Evolutionary conservation across 2,888 invertebrate species (phyloP).

Genomic region (Lepetodrilus schrolli): DNA sequence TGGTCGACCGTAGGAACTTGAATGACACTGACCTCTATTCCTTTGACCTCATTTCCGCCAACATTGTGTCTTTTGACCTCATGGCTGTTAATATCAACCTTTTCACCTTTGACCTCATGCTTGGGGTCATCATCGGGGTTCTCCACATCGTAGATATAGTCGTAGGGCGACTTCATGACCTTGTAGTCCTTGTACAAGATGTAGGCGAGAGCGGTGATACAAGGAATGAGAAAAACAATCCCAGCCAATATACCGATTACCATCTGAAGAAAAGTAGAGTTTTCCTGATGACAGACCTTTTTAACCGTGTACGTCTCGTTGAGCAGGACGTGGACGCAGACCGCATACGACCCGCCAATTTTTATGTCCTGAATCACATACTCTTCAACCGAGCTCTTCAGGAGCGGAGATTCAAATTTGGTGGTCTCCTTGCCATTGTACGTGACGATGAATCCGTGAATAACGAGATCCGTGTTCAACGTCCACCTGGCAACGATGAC

Average conservation of each 20-base stretch:
- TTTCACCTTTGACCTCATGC: not conserved
- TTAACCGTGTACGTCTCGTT: slow-evolving; percentile 28
- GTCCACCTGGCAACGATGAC: slow-evolving; percentile 32
- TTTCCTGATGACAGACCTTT: slow-evolving; percentile 12
- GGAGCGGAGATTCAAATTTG: slow-evolving; percentile 35
- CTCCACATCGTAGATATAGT: not conserved
- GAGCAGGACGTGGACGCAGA: slow-evolving; percentile 42
- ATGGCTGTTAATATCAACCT: not conserved
- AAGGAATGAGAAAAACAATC: slow-evolving; percentile 51
- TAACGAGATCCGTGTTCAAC: not conserved
- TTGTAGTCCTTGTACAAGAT: slow-evolving; percentile 42
- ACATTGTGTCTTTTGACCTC: not conserved
- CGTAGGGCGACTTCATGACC: slow-evolving; percentile 21
- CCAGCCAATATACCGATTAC: slow-evolving; percentile 56
- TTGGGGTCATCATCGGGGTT: not conserved
- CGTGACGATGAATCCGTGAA: slow-evolving; percentile 29
- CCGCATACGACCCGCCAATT: slow-evolving; percentile 35
- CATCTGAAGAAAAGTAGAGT: slow-evolving; percentile 1
- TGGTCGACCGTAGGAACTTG: too few relatives aligned
- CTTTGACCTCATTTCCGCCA: not conserved
- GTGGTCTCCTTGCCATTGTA: slow-evolving; percentile 26
- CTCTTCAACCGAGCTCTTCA: slow-evolving; percentile 22
- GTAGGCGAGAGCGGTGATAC: slow-evolving; percentile 40
- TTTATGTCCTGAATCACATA: slow-evolving; percentile 35
- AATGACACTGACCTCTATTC: too few relatives aligned